Conservation (phyloP, 2,888 invertebrate species). For the Drosophila kambysellisi region DNA sequence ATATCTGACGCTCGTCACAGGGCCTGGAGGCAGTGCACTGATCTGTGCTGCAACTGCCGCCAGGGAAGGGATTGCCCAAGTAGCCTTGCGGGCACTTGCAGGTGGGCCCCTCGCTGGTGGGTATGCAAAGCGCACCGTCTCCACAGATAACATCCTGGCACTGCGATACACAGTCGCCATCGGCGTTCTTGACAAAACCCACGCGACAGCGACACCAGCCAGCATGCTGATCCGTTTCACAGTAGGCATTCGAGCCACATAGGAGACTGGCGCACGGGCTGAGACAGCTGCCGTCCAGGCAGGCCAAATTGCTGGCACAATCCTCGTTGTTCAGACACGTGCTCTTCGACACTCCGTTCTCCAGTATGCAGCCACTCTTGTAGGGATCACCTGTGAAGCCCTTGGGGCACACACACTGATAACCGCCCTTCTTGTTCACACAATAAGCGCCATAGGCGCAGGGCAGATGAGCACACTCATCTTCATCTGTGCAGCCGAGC, state of each 20-base stretch:
- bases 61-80: conserved; percentile 96
- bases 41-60: conserved; percentile 93
- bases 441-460: conserved; percentile 96
- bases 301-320: conserved; percentile 92
- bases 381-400: conserved; percentile 94
- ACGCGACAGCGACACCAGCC: conserved; percentile 95
- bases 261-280: conserved; percentile 92
- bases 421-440: conserved; percentile 93
- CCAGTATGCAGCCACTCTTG: conserved; percentile 91
- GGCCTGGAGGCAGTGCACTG: conserved; percentile 92
- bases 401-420: conserved; percentile 93
- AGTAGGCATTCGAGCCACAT: conserved; percentile 94
- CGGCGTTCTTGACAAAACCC: conserved; percentile 91
- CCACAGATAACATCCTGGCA: conserved; percentile 89
- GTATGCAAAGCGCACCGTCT: conserved; percentile 93
- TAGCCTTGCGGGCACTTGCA: conserved; percentile 95
- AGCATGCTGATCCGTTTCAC: conserved; percentile 94
- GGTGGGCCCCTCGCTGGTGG: conserved; percentile 93
- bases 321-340: conserved; percentile 91
- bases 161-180: conserved; percentile 92
- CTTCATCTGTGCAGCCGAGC: conserved; percentile 93
- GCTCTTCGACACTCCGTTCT: conserved; percentile 87
- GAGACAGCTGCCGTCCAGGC: conserved; percentile 91
- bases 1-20: conserved; percentile 92
- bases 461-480: conserved; percentile 93